A percentile compares a stretch with the other conserved stretches of the same genome.
phyloP scores from a whole-genome alignment of 2,888 invertebrate species.

The Melolontha melolontha region DNA sequence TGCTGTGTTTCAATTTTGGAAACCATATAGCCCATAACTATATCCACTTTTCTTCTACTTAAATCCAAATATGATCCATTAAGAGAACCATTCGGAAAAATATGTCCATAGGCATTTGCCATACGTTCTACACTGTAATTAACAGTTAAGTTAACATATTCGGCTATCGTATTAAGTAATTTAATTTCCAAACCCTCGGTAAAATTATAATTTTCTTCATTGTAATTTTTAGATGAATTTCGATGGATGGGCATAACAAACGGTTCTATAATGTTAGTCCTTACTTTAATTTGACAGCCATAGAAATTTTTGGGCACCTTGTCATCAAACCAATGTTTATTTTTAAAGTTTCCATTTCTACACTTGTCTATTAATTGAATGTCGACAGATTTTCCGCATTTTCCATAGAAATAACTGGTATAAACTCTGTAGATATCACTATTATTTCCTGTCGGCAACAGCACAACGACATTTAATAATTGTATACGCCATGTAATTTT shows the following conservation, averaged over 20 bases:
- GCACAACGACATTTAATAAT: constrained; percentile 53
- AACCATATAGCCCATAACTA: constrained; percentile 59
- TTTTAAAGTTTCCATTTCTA: constrained; percentile 46
- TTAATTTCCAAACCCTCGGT: constrained; percentile 54
- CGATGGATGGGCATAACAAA: constrained; percentile 55
- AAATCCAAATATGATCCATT: constrained; percentile 55
- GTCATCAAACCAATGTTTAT: constrained; percentile 50
- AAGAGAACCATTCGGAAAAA: constrained; percentile 51
- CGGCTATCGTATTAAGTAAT: constrained; percentile 54
- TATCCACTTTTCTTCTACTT: constrained; percentile 54
- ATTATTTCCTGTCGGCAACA: constrained; percentile 49
- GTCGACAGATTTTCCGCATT: constrained; percentile 51
- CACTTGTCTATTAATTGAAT: constrained; percentile 51
- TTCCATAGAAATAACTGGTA: constrained; percentile 55
- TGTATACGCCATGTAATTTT: constrained; percentile 48
- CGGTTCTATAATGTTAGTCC: constrained; percentile 58
- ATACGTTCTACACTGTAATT: constrained; percentile 47
- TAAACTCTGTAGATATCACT: constrained; percentile 51
- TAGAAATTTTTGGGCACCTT: constrained; percentile 57
- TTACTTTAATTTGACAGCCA: constrained; percentile 56
- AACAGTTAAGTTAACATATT: constrained; percentile 54
- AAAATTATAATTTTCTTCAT: constrained; percentile 27
- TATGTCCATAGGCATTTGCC: constrained; percentile 50
- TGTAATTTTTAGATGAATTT: constrained; percentile 34
- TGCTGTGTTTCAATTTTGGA: constrained; percentile 53